A percentile compares a stretch with the other conserved stretches of the same genome.
These are phyloP conservation scores for Casuarius casuarius DNA, from an alignment of 2,113 vertebrate genomes.

Conservation along the genomic window DNA sequence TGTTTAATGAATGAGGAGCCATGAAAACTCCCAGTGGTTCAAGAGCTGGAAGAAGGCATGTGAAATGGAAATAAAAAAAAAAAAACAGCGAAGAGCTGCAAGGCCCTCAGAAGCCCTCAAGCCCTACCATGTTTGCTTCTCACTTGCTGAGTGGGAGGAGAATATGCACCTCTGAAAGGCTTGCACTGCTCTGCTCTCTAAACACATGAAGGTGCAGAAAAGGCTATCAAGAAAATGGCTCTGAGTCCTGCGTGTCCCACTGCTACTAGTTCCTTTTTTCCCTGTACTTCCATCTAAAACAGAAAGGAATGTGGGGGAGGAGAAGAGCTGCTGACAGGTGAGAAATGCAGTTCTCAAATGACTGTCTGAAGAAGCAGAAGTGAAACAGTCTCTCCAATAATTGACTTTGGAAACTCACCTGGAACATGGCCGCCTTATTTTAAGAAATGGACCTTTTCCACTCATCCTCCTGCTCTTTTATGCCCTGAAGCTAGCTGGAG, in stretches of 20 bases:
- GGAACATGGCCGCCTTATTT: neutral
- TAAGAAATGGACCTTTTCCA: neutral
- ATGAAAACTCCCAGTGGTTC: neutral
- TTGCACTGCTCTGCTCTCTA: neutral
- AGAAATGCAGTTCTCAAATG: neutral
- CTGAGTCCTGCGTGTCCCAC: rapidly evolving
- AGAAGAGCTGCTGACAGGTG: neutral
- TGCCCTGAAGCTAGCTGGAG: neutral
- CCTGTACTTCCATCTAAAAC: neutral
- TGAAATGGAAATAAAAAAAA: neutral
- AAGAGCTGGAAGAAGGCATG: neutral
- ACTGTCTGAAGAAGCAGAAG: neutral
- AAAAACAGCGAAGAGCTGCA: neutral
- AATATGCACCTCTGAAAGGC: neutral
- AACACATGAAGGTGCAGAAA: neutral
- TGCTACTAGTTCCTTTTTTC: neutral
- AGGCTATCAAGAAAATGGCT: neutral
- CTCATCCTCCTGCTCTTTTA: neutral
- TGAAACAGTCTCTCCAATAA: neutral
- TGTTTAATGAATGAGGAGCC: neutral
- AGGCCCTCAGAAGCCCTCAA: neutral
- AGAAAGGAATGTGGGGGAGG: neutral
- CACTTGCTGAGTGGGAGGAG: neutral
- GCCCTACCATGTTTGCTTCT: neutral
- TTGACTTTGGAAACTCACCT: neutral